phyloP scores from a whole-genome alignment of 2,113 vertebrate species.

The Oreochromis niloticus region DNA sequence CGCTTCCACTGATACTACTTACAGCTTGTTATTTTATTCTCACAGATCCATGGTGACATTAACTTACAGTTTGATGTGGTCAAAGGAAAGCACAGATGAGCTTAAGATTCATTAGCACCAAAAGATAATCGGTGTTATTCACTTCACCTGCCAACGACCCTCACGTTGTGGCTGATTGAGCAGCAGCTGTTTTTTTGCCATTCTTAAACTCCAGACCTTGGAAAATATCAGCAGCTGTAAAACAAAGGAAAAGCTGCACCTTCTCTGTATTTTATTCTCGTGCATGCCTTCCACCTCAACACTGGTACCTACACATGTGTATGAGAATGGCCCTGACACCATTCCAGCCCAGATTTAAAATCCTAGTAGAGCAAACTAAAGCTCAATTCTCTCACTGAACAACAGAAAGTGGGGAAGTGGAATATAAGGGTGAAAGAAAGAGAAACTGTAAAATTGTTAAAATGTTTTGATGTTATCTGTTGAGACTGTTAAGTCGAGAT shows the following conservation, averaged over 20 bases:
- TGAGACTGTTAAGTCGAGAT: too few species aligned
- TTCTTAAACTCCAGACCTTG: background rate
- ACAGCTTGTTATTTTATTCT: background rate
- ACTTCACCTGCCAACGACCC: background rate
- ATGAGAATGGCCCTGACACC: too few species aligned
- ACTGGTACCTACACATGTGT: too few species aligned
- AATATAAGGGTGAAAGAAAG: too few species aligned
- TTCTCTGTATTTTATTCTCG: background rate
- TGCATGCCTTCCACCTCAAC: background rate
- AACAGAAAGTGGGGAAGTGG: too few species aligned
- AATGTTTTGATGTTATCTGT: too few species aligned
- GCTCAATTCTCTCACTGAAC: too few species aligned
- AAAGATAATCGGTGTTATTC: background rate
- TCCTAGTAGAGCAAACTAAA: too few species aligned
- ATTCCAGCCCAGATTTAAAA: too few species aligned
- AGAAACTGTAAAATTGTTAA: too few species aligned
- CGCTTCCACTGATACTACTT: background rate
- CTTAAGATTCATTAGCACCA: background rate
- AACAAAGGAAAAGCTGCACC: background rate
- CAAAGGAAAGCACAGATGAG: background rate
- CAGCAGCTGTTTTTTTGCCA: background rate
- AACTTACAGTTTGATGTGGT: background rate
- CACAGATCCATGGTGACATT: accelerated
- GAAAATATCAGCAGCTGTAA: background rate
- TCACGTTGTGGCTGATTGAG: background rate